These are phyloP conservation scores for Papilio glaucus DNA, from an alignment of 1,140 invertebrate species.

Conservation along the genomic window DNA sequence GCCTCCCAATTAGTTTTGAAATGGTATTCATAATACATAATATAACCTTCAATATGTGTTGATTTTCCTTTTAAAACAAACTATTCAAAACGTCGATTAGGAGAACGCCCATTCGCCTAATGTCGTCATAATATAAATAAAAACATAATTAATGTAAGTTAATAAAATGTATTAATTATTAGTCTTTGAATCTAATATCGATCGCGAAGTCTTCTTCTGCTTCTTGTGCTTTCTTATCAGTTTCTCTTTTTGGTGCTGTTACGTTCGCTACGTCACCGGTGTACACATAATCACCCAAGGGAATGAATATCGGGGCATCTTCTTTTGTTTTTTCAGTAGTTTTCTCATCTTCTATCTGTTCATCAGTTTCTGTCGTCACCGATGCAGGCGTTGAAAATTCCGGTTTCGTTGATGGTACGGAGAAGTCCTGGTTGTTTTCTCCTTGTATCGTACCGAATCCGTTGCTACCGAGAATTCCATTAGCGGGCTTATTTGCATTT, in stretches of 20 bases:
- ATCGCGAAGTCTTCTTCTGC: slow-evolving; percentile 57
- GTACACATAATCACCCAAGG: slow-evolving; percentile 45
- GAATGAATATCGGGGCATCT: slow-evolving; percentile 47
- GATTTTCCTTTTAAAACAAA: not conserved
- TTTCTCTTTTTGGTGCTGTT: slow-evolving; percentile 62
- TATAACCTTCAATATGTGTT: not conserved
- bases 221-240: slow-evolving; percentile 46
- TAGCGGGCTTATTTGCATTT: slow-evolving; percentile 26
- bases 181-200: slow-evolving; percentile 59
- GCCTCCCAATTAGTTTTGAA: not conserved
- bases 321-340: slow-evolving; percentile 41
- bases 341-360: slow-evolving; percentile 20
- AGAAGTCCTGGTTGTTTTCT: not conserved
- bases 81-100: not conserved
- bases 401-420: not conserved
- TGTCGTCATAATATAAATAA: not conserved
- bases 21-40: not conserved
- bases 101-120: not conserved
- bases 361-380: slow-evolving; percentile 14
- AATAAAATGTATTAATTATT: slow-evolving; percentile 41
- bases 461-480: not conserved
- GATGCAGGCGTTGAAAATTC: slow-evolving; percentile 16
- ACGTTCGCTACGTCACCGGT: slow-evolving; percentile 46
- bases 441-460: slow-evolving; percentile 17
- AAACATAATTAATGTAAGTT: not conserved